These are phyloP conservation scores for Echinarachnius parma DNA, from an alignment of 53 echinoderm and acorn worm species.

Conservation along the genomic window DNA sequence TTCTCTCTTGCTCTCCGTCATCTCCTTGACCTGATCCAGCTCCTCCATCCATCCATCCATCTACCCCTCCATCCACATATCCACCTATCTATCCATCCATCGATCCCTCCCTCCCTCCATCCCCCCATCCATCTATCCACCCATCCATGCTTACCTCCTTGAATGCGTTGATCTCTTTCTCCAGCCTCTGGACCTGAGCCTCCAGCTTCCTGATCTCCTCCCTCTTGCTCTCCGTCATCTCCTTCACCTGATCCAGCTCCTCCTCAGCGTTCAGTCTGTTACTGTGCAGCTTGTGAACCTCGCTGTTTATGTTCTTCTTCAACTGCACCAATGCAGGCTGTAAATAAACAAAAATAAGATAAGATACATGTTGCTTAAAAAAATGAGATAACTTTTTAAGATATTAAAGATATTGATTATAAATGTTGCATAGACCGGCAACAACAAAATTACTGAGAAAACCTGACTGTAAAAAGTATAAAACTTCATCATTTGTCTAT, in stretches of 20 bases:
- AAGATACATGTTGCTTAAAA: too few relatives aligned
- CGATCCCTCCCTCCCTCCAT: too few relatives aligned
- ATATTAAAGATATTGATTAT: too few relatives aligned
- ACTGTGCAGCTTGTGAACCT: conserved; percentile 64
- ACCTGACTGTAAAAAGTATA: too few relatives aligned
- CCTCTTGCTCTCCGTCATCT: conserved; percentile 72
- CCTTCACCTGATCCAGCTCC: conserved; percentile 79
- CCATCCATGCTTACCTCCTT: conserved; percentile 78
- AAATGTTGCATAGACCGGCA: too few relatives aligned
- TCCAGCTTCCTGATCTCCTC: conserved; percentile 47
- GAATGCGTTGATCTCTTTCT: conserved; percentile 62
- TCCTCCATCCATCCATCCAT: conserved; percentile 59
- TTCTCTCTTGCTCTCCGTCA: conserved; percentile 69
- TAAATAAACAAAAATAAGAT: conserved; percentile 12
- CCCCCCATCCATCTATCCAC: conserved; percentile 69
- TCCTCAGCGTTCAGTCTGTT: conserved; percentile 75
- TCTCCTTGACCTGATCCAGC: conserved; percentile 75
- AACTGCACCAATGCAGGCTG: conserved; percentile 84
- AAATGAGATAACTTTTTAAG: too few relatives aligned
- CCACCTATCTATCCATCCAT: too few relatives aligned
- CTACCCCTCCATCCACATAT: too few relatives aligned
- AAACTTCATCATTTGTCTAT: too few relatives aligned
- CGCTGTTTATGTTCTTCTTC: conserved; percentile 79
- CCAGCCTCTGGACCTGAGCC: conserved; percentile 51
- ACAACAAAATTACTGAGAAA: too few relatives aligned